Evolutionary conservation across 37 sponge, comb jelly and placozoan species (phyloP).

Genomic region (Trichoplax adhaerens): DNA sequence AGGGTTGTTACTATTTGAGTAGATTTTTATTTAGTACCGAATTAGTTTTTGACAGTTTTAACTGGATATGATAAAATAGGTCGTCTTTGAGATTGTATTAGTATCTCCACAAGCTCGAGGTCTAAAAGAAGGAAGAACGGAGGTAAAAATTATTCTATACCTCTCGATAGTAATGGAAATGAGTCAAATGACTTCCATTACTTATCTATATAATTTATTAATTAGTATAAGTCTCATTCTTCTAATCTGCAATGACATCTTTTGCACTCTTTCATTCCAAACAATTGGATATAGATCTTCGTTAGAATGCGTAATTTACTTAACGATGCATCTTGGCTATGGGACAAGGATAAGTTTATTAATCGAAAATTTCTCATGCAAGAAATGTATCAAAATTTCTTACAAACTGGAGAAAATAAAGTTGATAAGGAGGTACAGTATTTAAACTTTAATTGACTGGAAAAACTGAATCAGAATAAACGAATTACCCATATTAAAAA

Average conservation of each 20-base stretch:
- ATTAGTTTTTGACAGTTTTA: constrained; percentile 3
- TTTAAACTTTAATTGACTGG: neutral
- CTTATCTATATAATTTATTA: too few species aligned
- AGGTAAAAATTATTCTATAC: constrained; percentile 1
- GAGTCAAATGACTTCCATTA: too few species aligned
- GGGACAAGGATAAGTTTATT: constrained; percentile 26
- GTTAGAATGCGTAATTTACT: constrained; percentile 31
- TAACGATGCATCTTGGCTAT: constrained; percentile 31
- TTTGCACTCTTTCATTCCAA: too few species aligned
- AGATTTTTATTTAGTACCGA: neutral
- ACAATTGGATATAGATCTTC: too few species aligned
- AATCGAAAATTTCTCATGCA: constrained; percentile 41
- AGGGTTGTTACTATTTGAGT: neutral
- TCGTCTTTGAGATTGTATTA: constrained; percentile 43
- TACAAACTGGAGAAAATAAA: constrained; percentile 15
- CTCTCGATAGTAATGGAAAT: too few species aligned
- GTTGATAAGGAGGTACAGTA: constrained; percentile 32
- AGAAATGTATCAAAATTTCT: constrained; percentile 56
- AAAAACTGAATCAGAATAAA: neutral
- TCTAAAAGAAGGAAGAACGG: constrained; percentile 28
- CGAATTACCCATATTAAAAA: neutral
- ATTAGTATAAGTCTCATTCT: too few species aligned
- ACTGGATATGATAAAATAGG: constrained; percentile 1
- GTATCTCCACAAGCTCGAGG: constrained; percentile 51
- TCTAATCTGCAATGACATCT: too few species aligned